These are phyloP conservation scores for Notarius quadriscutis DNA, from an alignment of 2,113 vertebrate species.

Conservation along the genomic window DNA sequence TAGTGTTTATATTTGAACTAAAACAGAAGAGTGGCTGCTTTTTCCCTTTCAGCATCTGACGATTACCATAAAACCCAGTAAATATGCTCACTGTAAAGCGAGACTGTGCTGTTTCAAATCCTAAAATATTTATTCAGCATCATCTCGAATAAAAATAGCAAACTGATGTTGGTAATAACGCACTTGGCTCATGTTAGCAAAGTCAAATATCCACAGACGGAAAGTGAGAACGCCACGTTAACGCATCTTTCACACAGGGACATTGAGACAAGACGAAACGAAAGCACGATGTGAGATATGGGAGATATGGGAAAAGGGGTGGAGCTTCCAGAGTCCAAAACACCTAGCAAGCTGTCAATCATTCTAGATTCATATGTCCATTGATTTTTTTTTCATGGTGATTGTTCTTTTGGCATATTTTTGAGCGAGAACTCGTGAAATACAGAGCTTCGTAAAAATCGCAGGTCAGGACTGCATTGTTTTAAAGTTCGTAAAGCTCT, in stretches of 20 bases:
- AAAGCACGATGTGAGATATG: background rate
- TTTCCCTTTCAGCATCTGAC: background rate
- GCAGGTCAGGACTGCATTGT: background rate
- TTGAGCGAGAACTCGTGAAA: background rate
- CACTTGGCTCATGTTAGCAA: background rate
- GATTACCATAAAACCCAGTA: background rate
- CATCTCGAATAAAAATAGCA: too few species aligned
- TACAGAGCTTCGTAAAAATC: too few species aligned
- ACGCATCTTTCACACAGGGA: background rate
- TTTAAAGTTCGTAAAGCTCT: background rate
- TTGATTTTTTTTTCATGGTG: background rate
- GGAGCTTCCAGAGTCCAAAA: background rate
- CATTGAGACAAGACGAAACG: too few species aligned
- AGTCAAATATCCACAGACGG: background rate
- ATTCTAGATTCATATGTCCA: background rate
- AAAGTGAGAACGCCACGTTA: too few species aligned
- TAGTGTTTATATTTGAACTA: background rate
- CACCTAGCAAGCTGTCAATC: background rate
- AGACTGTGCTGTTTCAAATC: too few species aligned
- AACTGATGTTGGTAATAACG: background rate
- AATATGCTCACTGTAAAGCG: background rate
- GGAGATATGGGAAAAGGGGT: background rate
- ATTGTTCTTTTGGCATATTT: background rate
- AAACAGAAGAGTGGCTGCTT: background rate
- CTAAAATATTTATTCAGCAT: too few species aligned